Conservation (phyloP, 2,113 vertebrate genomes). For the Orthochromis indermauri region DNA sequence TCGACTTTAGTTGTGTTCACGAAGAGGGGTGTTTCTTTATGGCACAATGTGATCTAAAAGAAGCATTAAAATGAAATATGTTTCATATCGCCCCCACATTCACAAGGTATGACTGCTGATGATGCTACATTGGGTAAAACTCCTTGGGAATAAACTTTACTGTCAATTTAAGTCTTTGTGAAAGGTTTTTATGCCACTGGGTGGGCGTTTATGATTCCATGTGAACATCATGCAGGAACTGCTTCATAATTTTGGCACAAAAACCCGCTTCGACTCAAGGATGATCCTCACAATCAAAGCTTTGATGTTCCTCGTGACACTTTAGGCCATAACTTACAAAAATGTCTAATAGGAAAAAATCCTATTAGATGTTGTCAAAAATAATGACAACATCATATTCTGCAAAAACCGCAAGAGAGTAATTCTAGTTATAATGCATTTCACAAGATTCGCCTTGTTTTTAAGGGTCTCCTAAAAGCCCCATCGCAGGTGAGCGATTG, state of each 20-base stretch:
- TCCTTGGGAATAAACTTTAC: background rate
- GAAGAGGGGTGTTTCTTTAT: background rate
- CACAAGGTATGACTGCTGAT: background rate
- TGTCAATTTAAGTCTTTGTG: background rate
- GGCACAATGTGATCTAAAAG: background rate
- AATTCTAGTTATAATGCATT: background rate
- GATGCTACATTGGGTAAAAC: constrained; percentile 1
- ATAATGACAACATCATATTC: background rate
- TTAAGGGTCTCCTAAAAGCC: background rate
- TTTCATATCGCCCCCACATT: background rate
- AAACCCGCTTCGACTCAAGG: background rate
- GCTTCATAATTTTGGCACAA: background rate
- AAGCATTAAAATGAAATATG: background rate
- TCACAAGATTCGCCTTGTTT: background rate
- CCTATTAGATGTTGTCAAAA: background rate
- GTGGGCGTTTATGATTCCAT: background rate
- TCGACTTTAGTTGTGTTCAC: background rate
- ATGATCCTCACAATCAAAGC: background rate
- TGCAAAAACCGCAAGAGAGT: background rate
- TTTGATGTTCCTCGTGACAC: background rate
- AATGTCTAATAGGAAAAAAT: background rate
- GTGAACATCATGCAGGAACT: background rate
- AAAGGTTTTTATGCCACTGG: background rate
- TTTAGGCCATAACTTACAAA: background rate
- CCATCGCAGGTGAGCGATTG: background rate